These are phyloP conservation scores for Lepisosteus osseus DNA, from an alignment of 2,113 vertebrate genomes.

Conservation along the genomic window DNA sequence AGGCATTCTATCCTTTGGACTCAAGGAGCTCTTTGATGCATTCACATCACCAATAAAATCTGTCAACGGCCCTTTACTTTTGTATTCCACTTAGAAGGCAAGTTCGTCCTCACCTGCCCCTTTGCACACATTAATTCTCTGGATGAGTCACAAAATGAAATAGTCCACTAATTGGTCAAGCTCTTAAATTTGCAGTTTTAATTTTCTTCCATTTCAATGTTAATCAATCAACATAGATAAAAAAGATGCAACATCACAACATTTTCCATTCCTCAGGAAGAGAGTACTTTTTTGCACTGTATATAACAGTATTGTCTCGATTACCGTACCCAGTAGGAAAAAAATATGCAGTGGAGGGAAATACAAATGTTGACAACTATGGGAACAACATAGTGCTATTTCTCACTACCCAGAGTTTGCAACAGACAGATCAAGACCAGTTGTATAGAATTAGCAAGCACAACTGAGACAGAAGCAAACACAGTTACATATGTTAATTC, in stretches of 20 bases:
- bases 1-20: constrained; percentile 3
- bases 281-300: constrained; percentile 3
- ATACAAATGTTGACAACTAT: too few relatives aligned
- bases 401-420: too few relatives aligned
- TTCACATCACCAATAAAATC: constrained; percentile 8
- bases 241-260: not conserved
- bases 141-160: constrained; percentile 8
- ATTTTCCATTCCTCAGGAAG: not conserved
- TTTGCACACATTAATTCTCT: not conserved
- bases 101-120: not conserved
- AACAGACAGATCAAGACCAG: too few relatives aligned
- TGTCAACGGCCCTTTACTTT: constrained; percentile 17
- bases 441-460: too few relatives aligned
- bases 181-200: constrained; percentile 7
- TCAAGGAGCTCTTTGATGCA: not conserved
- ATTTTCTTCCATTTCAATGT: constrained; percentile 7
- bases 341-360: too few relatives aligned
- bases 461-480: too few relatives aligned
- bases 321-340: constrained; percentile 13
- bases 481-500: too few relatives aligned
- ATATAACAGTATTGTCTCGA: constrained; percentile 10
- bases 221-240: constrained; percentile 11
- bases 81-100: constrained; percentile 9
- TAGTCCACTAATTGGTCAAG: constrained; percentile 9
- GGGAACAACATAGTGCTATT: too few relatives aligned